Evolutionary conservation across 2,888 invertebrate species (phyloP), one percentile per base, ranked within the genome.

Genomic region (Macrosiphum euphorbiae): DNA sequence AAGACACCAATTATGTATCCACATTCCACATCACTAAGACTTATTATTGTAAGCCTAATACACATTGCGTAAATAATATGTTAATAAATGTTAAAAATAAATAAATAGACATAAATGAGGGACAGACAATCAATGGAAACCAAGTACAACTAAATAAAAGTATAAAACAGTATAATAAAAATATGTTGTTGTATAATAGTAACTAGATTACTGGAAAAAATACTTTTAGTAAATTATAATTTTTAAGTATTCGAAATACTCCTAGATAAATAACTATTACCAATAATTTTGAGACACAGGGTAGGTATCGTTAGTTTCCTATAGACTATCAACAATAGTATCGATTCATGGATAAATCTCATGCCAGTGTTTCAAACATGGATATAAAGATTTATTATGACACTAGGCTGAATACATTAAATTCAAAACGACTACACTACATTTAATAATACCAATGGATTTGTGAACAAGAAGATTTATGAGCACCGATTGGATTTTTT

Each of bases 361-460:
- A 47, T 16, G 16, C 16, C 86, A 86, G 47, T 88, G 35, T 88
- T 55, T 88, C 41, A 58, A 13, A 55, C 35, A 55, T 52, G 55
- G 88, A 55, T 88, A 24, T 78, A 88, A 16, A 58, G 88, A 88
- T 88, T 88, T 88, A 88, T 52, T 58, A 41, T 88, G 88, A 55
- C 55, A 88, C 55, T 41, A 55, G 11, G 55, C 55, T 88, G 55
- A 88, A 88, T 88, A 88, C 26, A 88, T 55, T 88, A 55, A 55
- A 88, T 58, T 88, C 26, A 55, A 88, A 58, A 55, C 28, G 88
- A 41, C 88, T 41, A 61, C 28, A 58, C 8, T 61, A 61, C 26
- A 28, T 89, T 89, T 61, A 89, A 89, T 89, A 58, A 61, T 41
- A 44, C 20, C 89, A 28, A 89, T 44, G 58, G 58, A 58, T 89